Conservation (phyloP, 2,113 vertebrate species). For the Campylorhamphus procurvoides region DNA sequence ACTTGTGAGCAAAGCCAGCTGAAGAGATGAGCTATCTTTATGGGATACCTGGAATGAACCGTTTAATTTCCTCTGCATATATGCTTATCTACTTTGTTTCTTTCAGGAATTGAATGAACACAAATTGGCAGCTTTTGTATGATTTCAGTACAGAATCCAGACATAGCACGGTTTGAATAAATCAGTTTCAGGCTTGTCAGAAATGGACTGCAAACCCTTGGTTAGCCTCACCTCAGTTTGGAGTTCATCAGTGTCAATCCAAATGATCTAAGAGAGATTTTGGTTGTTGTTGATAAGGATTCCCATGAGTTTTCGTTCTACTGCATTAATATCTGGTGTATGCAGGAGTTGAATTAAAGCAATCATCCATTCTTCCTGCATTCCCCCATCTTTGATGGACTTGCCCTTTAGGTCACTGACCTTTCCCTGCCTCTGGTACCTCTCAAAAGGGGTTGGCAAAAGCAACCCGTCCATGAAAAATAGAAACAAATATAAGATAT, state of each 20-base stretch:
- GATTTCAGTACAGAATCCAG: neutral
- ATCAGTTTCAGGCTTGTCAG: neutral
- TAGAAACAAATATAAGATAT: neutral
- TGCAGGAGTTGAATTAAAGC: neutral
- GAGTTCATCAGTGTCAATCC: neutral
- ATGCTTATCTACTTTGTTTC: neutral
- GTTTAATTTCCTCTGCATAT: neutral
- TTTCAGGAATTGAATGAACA: neutral
- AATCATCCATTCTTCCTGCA: rapidly evolving
- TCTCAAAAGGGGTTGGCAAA: neutral
- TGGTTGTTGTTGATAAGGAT: neutral
- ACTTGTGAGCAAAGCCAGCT: neutral
- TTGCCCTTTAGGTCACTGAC: neutral
- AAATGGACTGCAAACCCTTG: neutral
- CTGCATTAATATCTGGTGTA: neutral
- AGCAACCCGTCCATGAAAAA: neutral
- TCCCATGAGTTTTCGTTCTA: neutral
- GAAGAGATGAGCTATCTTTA: neutral
- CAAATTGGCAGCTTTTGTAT: neutral
- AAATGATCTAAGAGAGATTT: neutral
- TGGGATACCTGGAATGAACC: neutral
- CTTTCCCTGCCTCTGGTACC: neutral
- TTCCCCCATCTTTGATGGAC: neutral
- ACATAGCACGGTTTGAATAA: neutral
- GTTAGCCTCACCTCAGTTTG: neutral